A percentile compares a stretch with the other conserved stretches of the same genome.
Conservation (phyloP, 2,888 invertebrate genomes). For the Timandra comae region DNA sequence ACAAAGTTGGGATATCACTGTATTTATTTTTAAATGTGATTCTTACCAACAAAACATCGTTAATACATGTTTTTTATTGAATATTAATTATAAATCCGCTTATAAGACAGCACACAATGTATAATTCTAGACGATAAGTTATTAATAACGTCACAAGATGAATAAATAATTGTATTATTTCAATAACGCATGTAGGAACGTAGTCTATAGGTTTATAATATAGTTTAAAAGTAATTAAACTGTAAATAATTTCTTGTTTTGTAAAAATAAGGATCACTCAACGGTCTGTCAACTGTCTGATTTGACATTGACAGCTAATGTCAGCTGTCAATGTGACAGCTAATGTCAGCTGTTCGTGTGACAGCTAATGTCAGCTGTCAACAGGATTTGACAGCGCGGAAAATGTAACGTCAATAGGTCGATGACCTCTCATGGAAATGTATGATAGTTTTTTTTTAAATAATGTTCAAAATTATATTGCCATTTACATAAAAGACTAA, state of each 20-base stretch:
- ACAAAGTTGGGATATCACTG: too few relatives aligned
- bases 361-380: slow-evolving; percentile 12
- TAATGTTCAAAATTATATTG: slow-evolving; percentile 72
- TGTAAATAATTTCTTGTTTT: too few relatives aligned
- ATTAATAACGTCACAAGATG: slow-evolving; percentile 8
- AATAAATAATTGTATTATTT: neutral
- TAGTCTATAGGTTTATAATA: too few relatives aligned
- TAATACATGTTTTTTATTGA: too few relatives aligned
- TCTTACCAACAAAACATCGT: too few relatives aligned
- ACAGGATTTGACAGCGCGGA: slow-evolving; percentile 8
- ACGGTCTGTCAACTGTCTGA: neutral
- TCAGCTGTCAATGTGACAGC: neutral
- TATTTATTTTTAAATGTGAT: too few relatives aligned
- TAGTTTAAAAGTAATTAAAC: too few relatives aligned
- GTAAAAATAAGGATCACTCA: too few relatives aligned
- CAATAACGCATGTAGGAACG: too few relatives aligned
- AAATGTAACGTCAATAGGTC: slow-evolving; percentile 19
- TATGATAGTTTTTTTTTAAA: slow-evolving; percentile 42
- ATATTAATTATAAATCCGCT: too few relatives aligned
- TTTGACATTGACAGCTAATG: slow-evolving; percentile 1
- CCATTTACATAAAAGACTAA: slow-evolving; percentile 73
- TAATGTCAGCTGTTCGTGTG: slow-evolving; percentile 9
- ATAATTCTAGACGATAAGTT: neutral
- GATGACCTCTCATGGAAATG: slow-evolving; percentile 22
- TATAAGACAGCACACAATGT: too few relatives aligned